Evolutionary conservation across 2,113 vertebrate species (phyloP), one percentile per base, ranked within the genome.

Genomic region (Proteles cristata): DNA sequence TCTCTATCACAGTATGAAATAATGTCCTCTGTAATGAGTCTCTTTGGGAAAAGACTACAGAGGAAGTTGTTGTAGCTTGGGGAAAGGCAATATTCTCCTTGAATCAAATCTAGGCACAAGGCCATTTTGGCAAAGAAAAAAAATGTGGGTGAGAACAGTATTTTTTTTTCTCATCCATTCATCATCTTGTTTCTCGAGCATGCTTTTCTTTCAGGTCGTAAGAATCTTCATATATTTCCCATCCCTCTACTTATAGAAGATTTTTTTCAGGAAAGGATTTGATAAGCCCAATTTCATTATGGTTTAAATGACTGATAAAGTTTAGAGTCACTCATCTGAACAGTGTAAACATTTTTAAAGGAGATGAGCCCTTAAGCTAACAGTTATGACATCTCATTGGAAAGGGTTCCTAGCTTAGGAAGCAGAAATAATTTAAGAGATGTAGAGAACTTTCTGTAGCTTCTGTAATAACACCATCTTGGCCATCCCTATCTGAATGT

Each of bases 61-160:
- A 73, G 45, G 63, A 91, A 87, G 80, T 76, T 69, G 65, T 81
- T 88, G 90, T 95, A 97, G 48, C 65, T 28, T 93, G 28, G 21
- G 35, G 45, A 4, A 31, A 86, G 10, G 65, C 48, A 8, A 71
- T 93, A 3, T 31, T 90, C 26, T 93, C 33, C 65, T 92, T 93
- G 69, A 45, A 76, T 88, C 50, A 91, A 65, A 96, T 45, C 12
- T 86, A 82, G 45, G 45, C 53, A 68, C 68, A 79, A 58, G 61
- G 35, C 61, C 79, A 92, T 68, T 76, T 80, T 63, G 19, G 65
- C 12, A 92, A 87, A 88, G 94, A 50, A 88, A 96, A 68, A 88
- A 94, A 68, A 43, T 77, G 43, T 71, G 69, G 23, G 28, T 55
- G 63, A 77, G 76, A 76, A 58, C 39, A 35, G 11, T 35, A 68